Evolutionary conservation across 2,113 vertebrate species (phyloP).

Genomic region (Microtus ochrogaster): DNA sequence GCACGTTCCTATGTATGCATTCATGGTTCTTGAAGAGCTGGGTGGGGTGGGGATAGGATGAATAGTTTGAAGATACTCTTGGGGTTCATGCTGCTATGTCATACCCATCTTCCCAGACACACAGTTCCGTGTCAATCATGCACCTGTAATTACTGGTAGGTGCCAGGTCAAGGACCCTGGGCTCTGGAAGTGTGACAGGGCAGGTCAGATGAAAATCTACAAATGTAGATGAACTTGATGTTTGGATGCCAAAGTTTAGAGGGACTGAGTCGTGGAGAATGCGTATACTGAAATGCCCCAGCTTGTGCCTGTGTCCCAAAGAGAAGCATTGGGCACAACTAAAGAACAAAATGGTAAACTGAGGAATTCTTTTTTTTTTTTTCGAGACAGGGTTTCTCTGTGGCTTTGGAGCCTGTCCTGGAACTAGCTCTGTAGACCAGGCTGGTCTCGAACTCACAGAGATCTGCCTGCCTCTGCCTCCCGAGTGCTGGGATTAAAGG

Average conservation of each 20-base stretch:
- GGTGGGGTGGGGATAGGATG: neutral
- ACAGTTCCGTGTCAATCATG: neutral
- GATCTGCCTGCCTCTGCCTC: too few species aligned
- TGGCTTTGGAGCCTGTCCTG: too few species aligned
- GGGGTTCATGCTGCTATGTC: neutral
- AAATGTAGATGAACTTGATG: neutral
- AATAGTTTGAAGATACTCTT: neutral
- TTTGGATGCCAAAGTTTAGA: too few species aligned
- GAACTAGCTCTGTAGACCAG: too few species aligned
- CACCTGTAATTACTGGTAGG: neutral
- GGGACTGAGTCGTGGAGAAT: too few species aligned
- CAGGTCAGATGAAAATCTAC: neutral
- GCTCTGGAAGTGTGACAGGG: neutral
- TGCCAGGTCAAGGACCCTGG: neutral
- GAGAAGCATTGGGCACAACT: neutral
- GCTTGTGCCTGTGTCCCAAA: neutral
- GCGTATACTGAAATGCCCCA: neutral
- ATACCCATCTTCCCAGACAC: fast-evolving
- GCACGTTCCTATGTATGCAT: fast-evolving
- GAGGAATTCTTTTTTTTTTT: neutral
- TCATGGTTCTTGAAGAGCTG: fast-evolving
- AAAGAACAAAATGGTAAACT: neutral
- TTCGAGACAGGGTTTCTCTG: too few species aligned
- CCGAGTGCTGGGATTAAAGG: too few species aligned
- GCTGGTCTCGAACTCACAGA: too few species aligned